Percentiles rank a stretch among this genome's conserved stretches.
phyloP scores from a whole-genome alignment of 2,797 vertebrate genomes.

The Coendou prehensilis region DNA sequence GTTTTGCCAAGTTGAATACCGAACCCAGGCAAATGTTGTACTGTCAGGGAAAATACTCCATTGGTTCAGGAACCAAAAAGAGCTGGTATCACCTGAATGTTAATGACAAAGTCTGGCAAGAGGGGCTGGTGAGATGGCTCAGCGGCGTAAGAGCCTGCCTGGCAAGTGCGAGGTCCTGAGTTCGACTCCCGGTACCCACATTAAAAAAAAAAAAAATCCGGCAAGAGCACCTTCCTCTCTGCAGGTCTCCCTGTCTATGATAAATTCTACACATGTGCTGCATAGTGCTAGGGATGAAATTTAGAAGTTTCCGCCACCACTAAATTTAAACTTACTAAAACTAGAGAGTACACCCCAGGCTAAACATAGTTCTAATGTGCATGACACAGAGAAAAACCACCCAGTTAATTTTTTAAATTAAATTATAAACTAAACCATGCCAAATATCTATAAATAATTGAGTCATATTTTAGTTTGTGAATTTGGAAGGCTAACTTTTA shows the following conservation, averaged over 20 bases:
- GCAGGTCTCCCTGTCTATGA: not conserved
- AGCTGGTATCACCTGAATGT: not conserved
- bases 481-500: slow-evolving; percentile 65
- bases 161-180: too few species aligned
- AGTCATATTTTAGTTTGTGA: slow-evolving; percentile 72
- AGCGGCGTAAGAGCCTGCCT: too few species aligned
- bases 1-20: not conserved
- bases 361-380: slow-evolving; percentile 73
- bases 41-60: not conserved
- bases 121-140: not conserved
- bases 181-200: too few species aligned
- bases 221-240: not conserved
- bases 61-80: slow-evolving; percentile 29
- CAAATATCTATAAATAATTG: slow-evolving; percentile 68
- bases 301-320: slow-evolving; percentile 54
- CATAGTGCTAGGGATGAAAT: not conserved
- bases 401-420: slow-evolving; percentile 73
- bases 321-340: slow-evolving; percentile 82
- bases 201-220: not conserved
- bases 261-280: not conserved
- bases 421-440: slow-evolving; percentile 68
- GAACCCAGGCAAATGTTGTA: not conserved
- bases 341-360: slow-evolving; percentile 35
- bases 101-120: not conserved
- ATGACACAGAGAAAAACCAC: slow-evolving; percentile 63